phyloP scores from a whole-genome alignment of 2,113 vertebrate species.

The Sylvia atricapilla region DNA sequence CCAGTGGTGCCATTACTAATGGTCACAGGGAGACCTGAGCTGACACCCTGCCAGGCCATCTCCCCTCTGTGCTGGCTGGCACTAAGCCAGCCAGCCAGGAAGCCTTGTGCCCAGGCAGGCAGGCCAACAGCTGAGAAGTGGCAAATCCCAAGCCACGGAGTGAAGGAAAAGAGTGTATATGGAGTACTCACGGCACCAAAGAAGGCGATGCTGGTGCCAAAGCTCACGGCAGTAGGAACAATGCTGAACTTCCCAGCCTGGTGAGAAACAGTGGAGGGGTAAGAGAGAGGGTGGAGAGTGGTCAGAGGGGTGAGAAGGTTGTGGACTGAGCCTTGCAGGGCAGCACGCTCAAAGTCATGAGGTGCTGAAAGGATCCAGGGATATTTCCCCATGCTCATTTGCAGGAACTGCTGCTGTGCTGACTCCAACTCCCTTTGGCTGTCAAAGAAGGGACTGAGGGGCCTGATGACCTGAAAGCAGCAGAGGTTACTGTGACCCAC shows the following conservation, averaged over 20 bases:
- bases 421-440: neutral
- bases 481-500: neutral
- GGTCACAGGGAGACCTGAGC: neutral
- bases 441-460: neutral
- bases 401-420: neutral
- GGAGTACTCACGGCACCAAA: conserved; percentile 72
- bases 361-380: neutral
- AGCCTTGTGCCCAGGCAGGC: neutral
- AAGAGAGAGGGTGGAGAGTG: neutral
- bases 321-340: neutral
- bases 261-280: neutral
- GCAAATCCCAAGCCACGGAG: neutral
- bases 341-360: neutral
- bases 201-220: conserved; percentile 60
- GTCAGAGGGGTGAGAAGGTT: neutral
- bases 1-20: neutral
- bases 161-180: fast-evolving
- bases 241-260: conserved; percentile 76
- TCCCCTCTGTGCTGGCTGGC: too few relatives aligned
- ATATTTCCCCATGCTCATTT: neutral
- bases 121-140: neutral
- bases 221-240: conserved; percentile 63
- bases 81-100: neutral
- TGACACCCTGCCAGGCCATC: neutral
- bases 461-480: neutral